Conservation (phyloP, 2,113 vertebrate species). For the Benitochromis conjunctus region DNA sequence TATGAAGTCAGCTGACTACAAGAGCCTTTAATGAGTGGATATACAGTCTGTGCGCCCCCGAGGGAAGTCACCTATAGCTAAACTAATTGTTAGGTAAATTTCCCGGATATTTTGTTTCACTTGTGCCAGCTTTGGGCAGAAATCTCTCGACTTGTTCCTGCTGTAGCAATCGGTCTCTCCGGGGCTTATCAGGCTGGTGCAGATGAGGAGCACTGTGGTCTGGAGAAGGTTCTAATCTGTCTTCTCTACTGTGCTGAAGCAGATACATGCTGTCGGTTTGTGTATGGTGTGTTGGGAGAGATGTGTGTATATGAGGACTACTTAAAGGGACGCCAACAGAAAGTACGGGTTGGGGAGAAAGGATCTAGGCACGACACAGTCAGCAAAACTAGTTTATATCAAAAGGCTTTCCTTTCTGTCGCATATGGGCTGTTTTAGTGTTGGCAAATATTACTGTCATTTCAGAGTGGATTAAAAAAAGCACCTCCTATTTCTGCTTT, state of each 20-base stretch:
- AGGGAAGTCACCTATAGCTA: slow-evolving; percentile 7
- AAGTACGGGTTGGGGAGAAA: neutral
- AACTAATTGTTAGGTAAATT: slow-evolving; percentile 62
- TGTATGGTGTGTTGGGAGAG: neutral
- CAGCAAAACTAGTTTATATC: slow-evolving; percentile 14
- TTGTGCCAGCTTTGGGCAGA: neutral
- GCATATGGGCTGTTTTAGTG: neutral
- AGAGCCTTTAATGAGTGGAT: slow-evolving; percentile 35
- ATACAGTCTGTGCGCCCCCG: neutral
- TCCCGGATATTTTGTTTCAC: slow-evolving; percentile 33
- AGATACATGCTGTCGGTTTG: slow-evolving; percentile 28
- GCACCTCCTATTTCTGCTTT: neutral
- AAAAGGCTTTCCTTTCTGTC: neutral
- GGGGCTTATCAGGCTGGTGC: slow-evolving; percentile 68
- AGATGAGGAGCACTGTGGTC: slow-evolving; percentile 60
- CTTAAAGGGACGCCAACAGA: neutral
- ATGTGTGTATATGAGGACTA: neutral
- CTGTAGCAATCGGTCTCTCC: slow-evolving; percentile 23
- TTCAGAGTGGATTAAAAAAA: slow-evolving; percentile 7
- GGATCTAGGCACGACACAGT: neutral
- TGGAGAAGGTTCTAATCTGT: slow-evolving; percentile 65
- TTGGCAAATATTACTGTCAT: neutral
- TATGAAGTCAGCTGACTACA: slow-evolving; percentile 17
- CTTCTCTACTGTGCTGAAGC: slow-evolving; percentile 48
- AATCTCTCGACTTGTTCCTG: neutral